Base-by-base conservation (phyloP, 2,888 invertebrate genomes). In the Lycaena phlaeas region DNA sequence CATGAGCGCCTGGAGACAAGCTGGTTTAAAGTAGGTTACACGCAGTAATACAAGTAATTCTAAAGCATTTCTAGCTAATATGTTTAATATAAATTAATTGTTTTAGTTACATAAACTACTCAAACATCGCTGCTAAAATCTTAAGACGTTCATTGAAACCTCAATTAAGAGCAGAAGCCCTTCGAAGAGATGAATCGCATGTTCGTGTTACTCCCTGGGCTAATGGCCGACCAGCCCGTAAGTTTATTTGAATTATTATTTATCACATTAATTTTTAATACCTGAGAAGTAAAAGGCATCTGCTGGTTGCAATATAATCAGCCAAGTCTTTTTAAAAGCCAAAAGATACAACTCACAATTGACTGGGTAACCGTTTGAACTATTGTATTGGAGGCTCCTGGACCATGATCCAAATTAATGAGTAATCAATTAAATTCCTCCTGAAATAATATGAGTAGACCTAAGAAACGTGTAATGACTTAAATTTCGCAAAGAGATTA, bases 101-200 rank as follows among this genome's bases (percentile, higher is more conserved):
- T 69, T 75, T 46, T 70, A 98, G 97, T 86, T 98, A 98, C 87
- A 93, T 98, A 75, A 95, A 95, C 85, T 98, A 94, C 79, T 98
- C 97, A 44, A 94, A 92, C 72, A 94, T 98, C 64, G 96, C 97
- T 61, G 97, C 97, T 14, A 89, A 87, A 61, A 84, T 94, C 40
- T 79, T 97, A 43, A 88, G 97, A 44, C 87, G 90, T 63, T 88
- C 94, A 9, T 71, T 97, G 54, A 97, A 96, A 71, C 71, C 89
- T 1, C 93, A 95, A 30, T 56, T 91, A 0, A 88, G 87, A 53
- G 82, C 74, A 14, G 95, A 94, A 15, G 95, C 95, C 22, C 54
- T 85, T 14, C 94, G 92, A 65, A 87, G 96, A 46, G 90, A 92
- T 57, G 90, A 88, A 40, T 88, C 90, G 38, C 87, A 89, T 56